Base-by-base conservation (phyloP, 1,140 invertebrate species). In the Protaetia brevitarsis region DNA sequence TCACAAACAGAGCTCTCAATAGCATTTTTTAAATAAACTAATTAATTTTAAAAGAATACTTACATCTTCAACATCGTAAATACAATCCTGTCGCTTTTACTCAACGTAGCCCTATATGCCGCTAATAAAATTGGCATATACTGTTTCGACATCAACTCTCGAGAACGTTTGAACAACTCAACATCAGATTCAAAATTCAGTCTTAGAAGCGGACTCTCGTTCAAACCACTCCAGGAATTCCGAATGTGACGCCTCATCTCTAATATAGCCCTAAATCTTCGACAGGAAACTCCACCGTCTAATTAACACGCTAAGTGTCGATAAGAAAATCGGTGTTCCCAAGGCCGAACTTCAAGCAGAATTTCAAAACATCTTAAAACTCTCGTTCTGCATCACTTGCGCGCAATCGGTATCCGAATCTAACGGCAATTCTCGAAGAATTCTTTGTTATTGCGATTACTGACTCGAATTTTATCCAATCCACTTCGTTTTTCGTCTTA, bases 241-340 rank as follows among this genome's bases (percentile, higher is more conserved):
- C 0, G 89, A 90, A 79, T 91, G 89, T 0, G 87, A 86, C 10
- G 85, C 84, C n/a, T 82, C 88, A 90, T 89, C 69, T 90, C 88
- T 66, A 89, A 87, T 27, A 90, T 74, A 81, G 80, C 13, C 80
- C 80, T 0, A 82, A 79, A 67, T 87, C 83, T 6, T 84, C 79
- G 57, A 84, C 76, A n/a, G 63, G 63, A n/a, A 74, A 59, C 23
- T 21, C 45, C 10, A 45, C 0, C 86, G 71, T 57, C 85, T 79
- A 13, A 88, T 84, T 13, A 89, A 72, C 57, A 73, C 79, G 3
- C 79, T 82, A 34, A 90, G 70, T 7, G 84, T 76, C 62, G 81
- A 80, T 11, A 91, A 72, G 66, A 89, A 67, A 72, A 80, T 72
- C 31, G 69, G 51, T 78, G 71, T 3, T 81, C 73, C 71, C 85